phyloP scores from a whole-genome alignment of 2,113 vertebrate genomes.

The Tetrax tetrax region DNA sequence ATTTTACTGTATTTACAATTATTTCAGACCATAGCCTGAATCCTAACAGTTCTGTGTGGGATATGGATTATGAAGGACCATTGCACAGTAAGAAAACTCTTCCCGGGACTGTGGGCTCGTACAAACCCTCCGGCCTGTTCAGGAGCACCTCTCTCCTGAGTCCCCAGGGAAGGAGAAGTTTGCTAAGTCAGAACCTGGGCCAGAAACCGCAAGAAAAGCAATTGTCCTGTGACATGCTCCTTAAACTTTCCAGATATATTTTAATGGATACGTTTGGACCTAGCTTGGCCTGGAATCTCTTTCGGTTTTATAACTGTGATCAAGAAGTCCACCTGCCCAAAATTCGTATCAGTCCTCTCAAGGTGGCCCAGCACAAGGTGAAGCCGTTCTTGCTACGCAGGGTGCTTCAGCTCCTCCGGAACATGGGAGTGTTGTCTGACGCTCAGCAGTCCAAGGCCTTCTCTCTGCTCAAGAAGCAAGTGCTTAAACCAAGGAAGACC shows the following conservation, averaged over 20 bases:
- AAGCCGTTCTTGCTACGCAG: neutral
- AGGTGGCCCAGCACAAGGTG: constrained; percentile 16
- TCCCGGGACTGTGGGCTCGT: neutral
- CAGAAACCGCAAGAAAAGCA: neutral
- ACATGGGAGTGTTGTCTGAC: neutral
- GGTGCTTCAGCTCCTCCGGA: neutral
- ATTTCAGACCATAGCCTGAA: constrained; percentile 35
- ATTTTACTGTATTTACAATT: neutral
- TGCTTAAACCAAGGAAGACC: neutral
- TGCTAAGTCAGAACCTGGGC: neutral
- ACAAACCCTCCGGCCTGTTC: neutral
- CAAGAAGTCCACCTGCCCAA: neutral
- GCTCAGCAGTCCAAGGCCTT: neutral
- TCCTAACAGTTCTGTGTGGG: constrained; percentile 18
- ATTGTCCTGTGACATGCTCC: constrained; percentile 12
- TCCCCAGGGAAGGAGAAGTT: neutral
- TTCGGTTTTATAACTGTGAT: constrained; percentile 35
- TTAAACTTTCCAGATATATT: constrained; percentile 34
- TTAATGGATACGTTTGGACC: constrained; percentile 17
- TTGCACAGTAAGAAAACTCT: neutral
- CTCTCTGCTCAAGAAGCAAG: constrained; percentile 18
- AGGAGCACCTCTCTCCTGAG: neutral
- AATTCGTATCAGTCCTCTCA: neutral
- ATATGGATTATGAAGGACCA: neutral
- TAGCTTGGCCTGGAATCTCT: constrained; percentile 35